Evolutionary conservation across 2,888 invertebrate species (phyloP).

Genomic region (Eupithecia dodoneata): DNA sequence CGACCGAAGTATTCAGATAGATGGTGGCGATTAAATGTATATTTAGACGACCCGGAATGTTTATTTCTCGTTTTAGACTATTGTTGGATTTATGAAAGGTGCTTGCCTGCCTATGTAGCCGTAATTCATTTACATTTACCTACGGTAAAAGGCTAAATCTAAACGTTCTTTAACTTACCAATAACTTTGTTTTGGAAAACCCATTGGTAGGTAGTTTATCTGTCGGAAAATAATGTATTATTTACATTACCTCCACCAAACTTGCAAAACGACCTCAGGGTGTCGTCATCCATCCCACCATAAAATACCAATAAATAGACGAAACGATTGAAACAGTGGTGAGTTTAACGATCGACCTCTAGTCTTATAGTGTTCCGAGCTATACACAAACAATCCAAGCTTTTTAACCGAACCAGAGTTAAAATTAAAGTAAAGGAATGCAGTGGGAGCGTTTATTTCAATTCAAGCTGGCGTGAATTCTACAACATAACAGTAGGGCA

Average conservation of each 20-base stretch:
- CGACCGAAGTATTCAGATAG: slow-evolving; percentile 60
- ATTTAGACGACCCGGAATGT: slow-evolving; percentile 61
- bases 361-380: slow-evolving; percentile 35
- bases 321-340: slow-evolving; percentile 61
- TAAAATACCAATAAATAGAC: slow-evolving; percentile 56
- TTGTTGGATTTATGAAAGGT: slow-evolving; percentile 43
- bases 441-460: slow-evolving; percentile 28
- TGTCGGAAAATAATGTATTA: not conserved
- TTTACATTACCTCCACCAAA: slow-evolving; percentile 2
- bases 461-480: slow-evolving; percentile 8
- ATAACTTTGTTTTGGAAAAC: not conserved
- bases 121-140: not conserved
- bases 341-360: slow-evolving; percentile 62
- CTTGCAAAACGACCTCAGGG: slow-evolving; percentile 33
- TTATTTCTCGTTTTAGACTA: slow-evolving; percentile 59
- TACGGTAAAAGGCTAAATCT: not conserved
- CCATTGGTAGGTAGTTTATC: too few relatives aligned
- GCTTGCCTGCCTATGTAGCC: slow-evolving; percentile 19
- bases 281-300: slow-evolving; percentile 47
- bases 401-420: slow-evolving; percentile 32
- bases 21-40: slow-evolving; percentile 61
- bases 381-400: slow-evolving; percentile 38
- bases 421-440: slow-evolving; percentile 37
- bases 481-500: not conserved
- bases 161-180: not conserved